Evolutionary conservation across 2,888 invertebrate genomes (phyloP).

Genomic region (Ophion obscuratus): DNA sequence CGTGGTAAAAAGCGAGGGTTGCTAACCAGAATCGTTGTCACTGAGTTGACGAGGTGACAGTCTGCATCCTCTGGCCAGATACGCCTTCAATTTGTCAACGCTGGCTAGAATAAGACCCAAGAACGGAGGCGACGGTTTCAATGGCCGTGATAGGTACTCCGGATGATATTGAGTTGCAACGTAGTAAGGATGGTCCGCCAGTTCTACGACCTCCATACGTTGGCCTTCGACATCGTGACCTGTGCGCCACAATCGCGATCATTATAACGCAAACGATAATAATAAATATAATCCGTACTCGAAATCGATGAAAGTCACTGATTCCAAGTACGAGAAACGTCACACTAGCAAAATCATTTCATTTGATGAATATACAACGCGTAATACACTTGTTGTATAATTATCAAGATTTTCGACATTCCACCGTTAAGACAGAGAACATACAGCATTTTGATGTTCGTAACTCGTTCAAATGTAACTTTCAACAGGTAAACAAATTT

Average conservation of each 20-base stretch:
- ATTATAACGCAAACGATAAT: neutral
- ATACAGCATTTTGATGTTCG: no score
- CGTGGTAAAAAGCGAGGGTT: neutral
- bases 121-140: constrained; percentile 97
- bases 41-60: constrained; percentile 90
- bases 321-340: no score
- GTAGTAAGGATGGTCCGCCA: constrained; percentile 95
- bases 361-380: no score
- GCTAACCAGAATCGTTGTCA: constrained; percentile 89
- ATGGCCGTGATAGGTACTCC: constrained; percentile 96
- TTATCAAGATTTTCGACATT: no score
- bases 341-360: no score
- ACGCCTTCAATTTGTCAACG: constrained; percentile 90
- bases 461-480: neutral
- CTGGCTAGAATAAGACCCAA: constrained; percentile 97
- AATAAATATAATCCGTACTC: no score
- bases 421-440: no score
- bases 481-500: neutral
- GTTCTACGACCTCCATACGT: constrained; percentile 97
- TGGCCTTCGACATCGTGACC: constrained; percentile 91
- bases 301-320: no score
- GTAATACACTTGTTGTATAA: no score
- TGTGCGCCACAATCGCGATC: constrained; percentile 77
- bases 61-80: constrained; percentile 90
- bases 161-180: constrained; percentile 99